Base-by-base conservation (phyloP, 2,888 invertebrate species). In the Cephus sareptanus region DNA sequence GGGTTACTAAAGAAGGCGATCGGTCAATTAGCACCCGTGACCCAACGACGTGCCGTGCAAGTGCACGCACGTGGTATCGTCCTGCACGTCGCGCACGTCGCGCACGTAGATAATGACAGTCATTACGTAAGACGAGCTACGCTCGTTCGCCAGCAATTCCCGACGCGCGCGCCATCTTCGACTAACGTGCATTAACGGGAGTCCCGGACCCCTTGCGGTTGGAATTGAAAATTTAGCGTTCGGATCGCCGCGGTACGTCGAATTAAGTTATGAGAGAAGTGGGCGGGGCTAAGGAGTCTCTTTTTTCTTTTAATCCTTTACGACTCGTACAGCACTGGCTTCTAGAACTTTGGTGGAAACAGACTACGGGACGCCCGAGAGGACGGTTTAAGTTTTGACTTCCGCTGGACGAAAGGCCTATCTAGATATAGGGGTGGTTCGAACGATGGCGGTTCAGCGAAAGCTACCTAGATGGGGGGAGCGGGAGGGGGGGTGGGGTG, bases 31-130 rank as follows among this genome's bases (percentile, higher is more conserved):
- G 56, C 56, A 56, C 23, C 56, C 23, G 56, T 23, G 56, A 56
- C 56, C 56, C 15, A 56, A 56, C 56, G 23, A 23, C 23, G 56
- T 56, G 56, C 6, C 23, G 56, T 23, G 56, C 56, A 56, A 56
- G 23, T 23, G 9, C 56, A 40, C 40, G 40, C 40, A 40, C 40
- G 40, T 40, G 15, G 40, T 40, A 40, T 9, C 40, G 23, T 40
- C 70, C 30, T 1, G 70, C 70, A 33, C 30, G 70, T 40, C 70
- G 70, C 6, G 70, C 70, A 33, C 30, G 70, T 15, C 12, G 70
- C 13, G 70, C 70, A 9, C 30, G 70, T n/a, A 34, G 71, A 30
- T 71, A 71, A 71, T 71, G 71, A 71, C 71, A 23, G 71, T 71
- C 34, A 33, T 34, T 71, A 71, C 71, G 71, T 71, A 33, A 34